Evolutionary conservation across 2,797 vertebrate genomes (phyloP), one percentile per base, ranked within the genome.

Genomic region (Pseudocheirus occidentalis): DNA sequence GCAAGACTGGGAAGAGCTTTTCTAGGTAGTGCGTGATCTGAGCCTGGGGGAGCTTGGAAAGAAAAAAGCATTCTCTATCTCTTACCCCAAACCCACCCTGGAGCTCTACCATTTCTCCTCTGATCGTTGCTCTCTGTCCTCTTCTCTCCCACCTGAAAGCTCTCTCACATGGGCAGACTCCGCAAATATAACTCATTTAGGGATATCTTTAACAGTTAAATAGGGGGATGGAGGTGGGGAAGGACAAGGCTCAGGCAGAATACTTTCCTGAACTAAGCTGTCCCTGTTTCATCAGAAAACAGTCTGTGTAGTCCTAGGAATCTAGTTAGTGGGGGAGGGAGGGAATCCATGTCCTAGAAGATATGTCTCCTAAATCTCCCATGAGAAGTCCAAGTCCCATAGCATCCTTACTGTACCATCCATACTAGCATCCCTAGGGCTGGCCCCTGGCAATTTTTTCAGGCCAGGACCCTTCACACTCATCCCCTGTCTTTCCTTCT

Each of bases 101-200:
- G 12, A 54, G 11, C 55, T 13, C 90, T 0, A 2, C 12, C 4
- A 1, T 21, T 40, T 40, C 29, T 0, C 0, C n/a, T 46, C 21
- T 57, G 24, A 89, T 56, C 91, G 4, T 97, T 46, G 13, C 31
- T 34, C 18, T 13, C 34, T n/a, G 62, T n/a, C 62, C 31, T 66
- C 46, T 18, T 91, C 90, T 16, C 40, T 96, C 91, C 90, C 91
- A 94, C 0, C 90, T 99, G 99, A 98, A 98, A 99, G 98, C 96
- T 98, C 98, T 96, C 99, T 99, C 98, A 98, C 93, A 95, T 99
- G 99, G 46, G 99, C 98, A 1, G 97, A 94, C 90, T 99, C 98
- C 96, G 99, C 98, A 98, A 98, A 1, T 99, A 99, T 98, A 99
- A 98, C 1, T 98, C 99, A 92, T 99, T 99, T 97, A 98, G 98